Evolutionary conservation across 2,797 vertebrate species (phyloP).

Genomic region (Hoplostethus atlanticus): DNA sequence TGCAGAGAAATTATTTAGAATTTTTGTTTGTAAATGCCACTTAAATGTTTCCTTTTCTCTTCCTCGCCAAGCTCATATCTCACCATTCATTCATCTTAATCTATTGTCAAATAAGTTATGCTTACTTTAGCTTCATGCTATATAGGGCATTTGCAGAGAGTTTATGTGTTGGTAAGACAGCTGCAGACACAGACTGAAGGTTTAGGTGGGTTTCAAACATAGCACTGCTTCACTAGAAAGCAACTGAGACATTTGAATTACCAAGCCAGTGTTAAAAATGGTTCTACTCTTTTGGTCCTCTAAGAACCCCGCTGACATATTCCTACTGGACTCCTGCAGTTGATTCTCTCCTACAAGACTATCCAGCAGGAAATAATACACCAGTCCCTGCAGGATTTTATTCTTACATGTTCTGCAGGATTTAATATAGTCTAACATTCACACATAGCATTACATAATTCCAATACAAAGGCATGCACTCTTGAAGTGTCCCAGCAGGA

Average conservation of each 20-base stretch:
- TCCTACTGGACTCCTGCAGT: slow-evolving; percentile 8
- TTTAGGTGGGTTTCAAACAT: not conserved
- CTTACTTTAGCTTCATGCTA: not conserved
- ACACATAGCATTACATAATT: slow-evolving; percentile 60
- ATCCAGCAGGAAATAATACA: slow-evolving; percentile 19
- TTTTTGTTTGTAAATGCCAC: too few species aligned
- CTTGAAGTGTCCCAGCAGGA: slow-evolving; percentile 28
- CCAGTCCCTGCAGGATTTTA: slow-evolving; percentile 19
- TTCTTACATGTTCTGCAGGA: not conserved
- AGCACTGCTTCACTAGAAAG: not conserved
- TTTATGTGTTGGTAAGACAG: too few species aligned
- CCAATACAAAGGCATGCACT: slow-evolving; percentile 47
- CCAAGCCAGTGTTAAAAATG: too few species aligned
- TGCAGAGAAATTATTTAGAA: too few species aligned
- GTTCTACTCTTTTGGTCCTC: too few species aligned
- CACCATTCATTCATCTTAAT: too few species aligned
- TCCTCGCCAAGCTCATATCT: too few species aligned
- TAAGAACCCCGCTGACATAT: not conserved
- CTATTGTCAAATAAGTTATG: not conserved
- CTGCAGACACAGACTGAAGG: slow-evolving; percentile 23
- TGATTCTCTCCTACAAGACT: too few species aligned
- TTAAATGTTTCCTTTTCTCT: too few species aligned
- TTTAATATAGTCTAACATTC: slow-evolving; percentile 31
- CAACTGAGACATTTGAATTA: too few species aligned
- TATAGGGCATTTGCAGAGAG: slow-evolving; percentile 1